A percentile compares a stretch with the other conserved stretches of the same genome.
Evolutionary conservation across 2,888 invertebrate species (phyloP).

Genomic region (Eudasyphora cyanicolor): DNA sequence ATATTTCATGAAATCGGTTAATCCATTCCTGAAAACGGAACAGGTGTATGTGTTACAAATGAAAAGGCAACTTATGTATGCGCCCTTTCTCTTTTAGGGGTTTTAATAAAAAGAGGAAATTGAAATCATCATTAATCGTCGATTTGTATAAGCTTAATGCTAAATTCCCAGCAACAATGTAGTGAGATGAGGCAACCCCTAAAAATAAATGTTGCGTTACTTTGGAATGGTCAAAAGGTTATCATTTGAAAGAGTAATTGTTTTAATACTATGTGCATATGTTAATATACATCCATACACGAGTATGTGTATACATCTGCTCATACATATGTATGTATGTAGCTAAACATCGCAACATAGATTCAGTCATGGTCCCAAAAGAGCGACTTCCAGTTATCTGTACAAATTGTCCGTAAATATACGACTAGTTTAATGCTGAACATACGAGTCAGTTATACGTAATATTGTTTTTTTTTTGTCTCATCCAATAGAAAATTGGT

Average conservation of each 20-base stretch:
- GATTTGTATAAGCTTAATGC: not conserved
- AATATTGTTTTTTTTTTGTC: too few species aligned
- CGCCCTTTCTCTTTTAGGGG: too few species aligned
- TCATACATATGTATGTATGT: not conserved
- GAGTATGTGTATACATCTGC: not conserved
- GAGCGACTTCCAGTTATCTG: not conserved
- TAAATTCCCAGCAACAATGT: not conserved
- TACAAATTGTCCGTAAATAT: not conserved
- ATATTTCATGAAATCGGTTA: too few species aligned
- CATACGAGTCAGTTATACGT: not conserved
- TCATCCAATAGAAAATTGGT: not conserved
- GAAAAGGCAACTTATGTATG: too few species aligned
- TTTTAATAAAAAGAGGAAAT: not conserved
- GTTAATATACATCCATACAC: not conserved
- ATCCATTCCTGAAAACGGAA: too few species aligned
- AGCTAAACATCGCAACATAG: not conserved
- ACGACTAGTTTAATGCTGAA: not conserved
- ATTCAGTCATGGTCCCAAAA: not conserved
- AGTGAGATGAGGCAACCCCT: conserved; percentile 48
- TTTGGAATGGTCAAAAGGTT: conserved; percentile 52
- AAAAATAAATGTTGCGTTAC: conserved; percentile 57
- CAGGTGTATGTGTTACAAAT: too few species aligned
- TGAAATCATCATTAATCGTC: not conserved
- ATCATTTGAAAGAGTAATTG: conserved; percentile 56
- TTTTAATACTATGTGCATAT: not conserved